phyloP scores from a whole-genome alignment of 2,113 vertebrate genomes.

The Salvelinus namaycush region DNA sequence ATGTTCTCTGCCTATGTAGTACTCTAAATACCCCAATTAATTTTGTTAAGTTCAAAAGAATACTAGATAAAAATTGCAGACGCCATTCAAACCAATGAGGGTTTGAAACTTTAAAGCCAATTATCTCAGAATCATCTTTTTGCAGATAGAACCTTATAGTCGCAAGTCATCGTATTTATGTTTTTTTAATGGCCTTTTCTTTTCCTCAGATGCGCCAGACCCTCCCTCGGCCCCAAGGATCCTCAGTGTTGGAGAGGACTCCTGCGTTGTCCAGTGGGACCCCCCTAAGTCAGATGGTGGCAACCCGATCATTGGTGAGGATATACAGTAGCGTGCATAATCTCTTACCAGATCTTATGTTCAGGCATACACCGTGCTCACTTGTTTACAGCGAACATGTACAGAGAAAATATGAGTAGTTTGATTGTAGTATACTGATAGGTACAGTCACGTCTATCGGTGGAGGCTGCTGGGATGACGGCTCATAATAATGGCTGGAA shows the following conservation, averaged over 20 bases:
- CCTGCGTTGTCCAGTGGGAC: slow-evolving; percentile 88
- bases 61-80: no score
- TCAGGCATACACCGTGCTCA: not conserved
- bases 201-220: slow-evolving; percentile 85
- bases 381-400: not conserved
- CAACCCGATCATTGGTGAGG: slow-evolving; percentile 88
- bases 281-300: slow-evolving; percentile 89
- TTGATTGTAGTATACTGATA: not conserved
- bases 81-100: no score
- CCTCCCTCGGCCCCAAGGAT: slow-evolving; percentile 86
- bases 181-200: not conserved
- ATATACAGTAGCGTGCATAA: not conserved
- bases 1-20: no score
- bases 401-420: not conserved
- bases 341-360: not conserved
- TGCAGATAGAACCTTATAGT: no score
- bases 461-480: no score
- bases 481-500: no score
- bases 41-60: no score
- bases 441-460: no score
- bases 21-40: no score
- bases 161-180: not conserved
- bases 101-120: no score
- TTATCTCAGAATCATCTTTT: no score
- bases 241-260: slow-evolving; percentile 90